Conservation (phyloP, 1,140 invertebrate genomes). For the Idris sp. region DNA sequence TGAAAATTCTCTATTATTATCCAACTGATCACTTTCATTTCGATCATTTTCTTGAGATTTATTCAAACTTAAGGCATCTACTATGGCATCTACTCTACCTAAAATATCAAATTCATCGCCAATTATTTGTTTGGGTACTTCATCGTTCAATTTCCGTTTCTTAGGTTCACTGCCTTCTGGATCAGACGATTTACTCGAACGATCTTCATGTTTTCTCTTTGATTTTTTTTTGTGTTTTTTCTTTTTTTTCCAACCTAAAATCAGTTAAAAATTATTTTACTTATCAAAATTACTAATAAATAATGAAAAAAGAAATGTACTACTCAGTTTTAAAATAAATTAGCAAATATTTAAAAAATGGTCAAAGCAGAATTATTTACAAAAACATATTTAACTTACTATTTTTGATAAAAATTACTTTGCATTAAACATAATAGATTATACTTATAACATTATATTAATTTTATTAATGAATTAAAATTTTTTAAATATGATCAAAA, state of each 20-base stretch:
- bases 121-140: constrained; percentile 9
- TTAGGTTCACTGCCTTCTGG: constrained; percentile 63
- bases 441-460: not conserved
- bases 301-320: too few species aligned
- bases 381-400: too few species aligned
- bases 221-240: constrained; percentile 81
- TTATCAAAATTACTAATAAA: too few species aligned
- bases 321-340: constrained; percentile 10
- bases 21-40: not conserved
- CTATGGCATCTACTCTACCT: constrained; percentile 31
- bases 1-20: constrained; percentile 46
- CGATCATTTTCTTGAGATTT: constrained; percentile 5
- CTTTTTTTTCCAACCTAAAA: constrained; percentile 75
- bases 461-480: not conserved
- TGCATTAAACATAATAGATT: too few species aligned
- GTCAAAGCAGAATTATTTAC: too few species aligned
- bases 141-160: constrained; percentile 43
- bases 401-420: too few species aligned
- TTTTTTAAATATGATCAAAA: too few species aligned
- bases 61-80: constrained; percentile 46
- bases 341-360: too few species aligned
- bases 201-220: constrained; percentile 77
- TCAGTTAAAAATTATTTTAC: not conserved
- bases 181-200: constrained; percentile 70
- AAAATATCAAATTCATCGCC: constrained; percentile 54